Conservation (phyloP, 2,113 vertebrate genomes). For the Apus apus region DNA sequence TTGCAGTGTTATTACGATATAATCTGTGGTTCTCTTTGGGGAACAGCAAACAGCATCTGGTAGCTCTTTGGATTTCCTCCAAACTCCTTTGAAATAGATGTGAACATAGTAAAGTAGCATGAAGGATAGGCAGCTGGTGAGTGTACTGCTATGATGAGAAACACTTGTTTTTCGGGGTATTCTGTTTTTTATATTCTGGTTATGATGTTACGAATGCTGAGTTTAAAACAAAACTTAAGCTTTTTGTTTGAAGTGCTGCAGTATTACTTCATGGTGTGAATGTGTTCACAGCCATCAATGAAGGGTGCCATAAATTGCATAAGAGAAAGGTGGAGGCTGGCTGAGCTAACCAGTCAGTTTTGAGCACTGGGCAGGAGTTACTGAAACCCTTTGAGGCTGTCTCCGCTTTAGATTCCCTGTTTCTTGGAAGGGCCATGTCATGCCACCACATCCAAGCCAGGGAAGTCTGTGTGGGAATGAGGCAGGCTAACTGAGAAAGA, state of each 20-base stretch:
- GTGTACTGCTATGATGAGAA: background rate
- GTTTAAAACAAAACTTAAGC: background rate
- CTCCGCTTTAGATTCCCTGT: background rate
- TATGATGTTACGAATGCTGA: background rate
- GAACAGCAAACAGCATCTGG: constrained; percentile 53
- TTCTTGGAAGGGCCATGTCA: rapidly evolving
- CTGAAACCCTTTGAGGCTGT: rapidly evolving
- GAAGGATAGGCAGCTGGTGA: background rate
- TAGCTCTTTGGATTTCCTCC: constrained; percentile 51
- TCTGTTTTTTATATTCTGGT: background rate
- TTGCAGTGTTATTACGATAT: constrained; percentile 42
- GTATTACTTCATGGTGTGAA: background rate
- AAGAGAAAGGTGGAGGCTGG: background rate
- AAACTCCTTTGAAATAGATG: constrained; percentile 38
- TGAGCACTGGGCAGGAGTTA: background rate
- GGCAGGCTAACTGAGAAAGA: background rate
- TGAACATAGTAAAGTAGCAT: background rate
- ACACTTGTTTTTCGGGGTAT: background rate
- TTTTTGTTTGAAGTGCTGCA: background rate
- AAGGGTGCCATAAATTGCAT: background rate
- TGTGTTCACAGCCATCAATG: background rate
- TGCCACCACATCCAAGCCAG: background rate
- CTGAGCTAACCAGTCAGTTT: background rate
- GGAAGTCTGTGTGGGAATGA: background rate
- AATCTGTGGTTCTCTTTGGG: constrained; percentile 27